phyloP scores from a whole-genome alignment of 1,140 invertebrate species.

The Bombus affinis region DNA sequence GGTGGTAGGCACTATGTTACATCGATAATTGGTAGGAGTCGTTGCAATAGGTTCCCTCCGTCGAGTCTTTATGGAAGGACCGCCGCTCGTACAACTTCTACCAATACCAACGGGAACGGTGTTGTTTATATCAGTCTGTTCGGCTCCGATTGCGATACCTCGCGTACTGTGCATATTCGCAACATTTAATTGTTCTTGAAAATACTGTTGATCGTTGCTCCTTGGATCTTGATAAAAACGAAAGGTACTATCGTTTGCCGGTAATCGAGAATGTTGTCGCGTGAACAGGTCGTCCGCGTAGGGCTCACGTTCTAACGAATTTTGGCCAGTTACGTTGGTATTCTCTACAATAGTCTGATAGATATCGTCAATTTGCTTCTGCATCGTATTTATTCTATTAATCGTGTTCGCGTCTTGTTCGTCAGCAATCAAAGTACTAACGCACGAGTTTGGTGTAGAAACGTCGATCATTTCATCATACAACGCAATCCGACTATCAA shows the following conservation, averaged over 20 bases:
- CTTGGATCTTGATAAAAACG: conserved; percentile 68
- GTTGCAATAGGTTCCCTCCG: conserved; percentile 66
- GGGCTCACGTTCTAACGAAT: conserved; percentile 59
- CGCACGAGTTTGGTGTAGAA: conserved; percentile 33
- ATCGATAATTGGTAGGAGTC: conserved; percentile 67
- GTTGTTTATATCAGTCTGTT: conserved; percentile 43
- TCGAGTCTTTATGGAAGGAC: conserved; percentile 67
- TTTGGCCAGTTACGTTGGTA: conserved; percentile 63
- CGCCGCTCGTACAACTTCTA: conserved; percentile 65
- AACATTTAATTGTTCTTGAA: conserved; percentile 57
- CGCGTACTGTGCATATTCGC: conserved; percentile 67
- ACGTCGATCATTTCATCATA: conserved; percentile 40
- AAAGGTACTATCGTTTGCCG: conserved; percentile 12
- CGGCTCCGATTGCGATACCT: conserved; percentile 68
- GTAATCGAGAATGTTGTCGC: conserved; percentile 47
- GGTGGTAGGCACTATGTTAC: conserved; percentile 59
- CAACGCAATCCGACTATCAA: conserved; percentile 56
- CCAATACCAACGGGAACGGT: conserved; percentile 22
- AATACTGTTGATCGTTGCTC: conserved; percentile 64
- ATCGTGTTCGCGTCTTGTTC: conserved; percentile 73
- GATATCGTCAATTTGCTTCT: conserved; percentile 78
- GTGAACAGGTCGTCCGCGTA: conserved; percentile 74
- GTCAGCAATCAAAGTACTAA: conserved; percentile 41
- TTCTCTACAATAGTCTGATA: conserved; percentile 80
- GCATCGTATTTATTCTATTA: conserved; percentile 78